These are phyloP conservation scores for Xiphorhynchus erythropygius DNA, from an alignment of 2,797 vertebrate species.

Conservation along the genomic window DNA sequence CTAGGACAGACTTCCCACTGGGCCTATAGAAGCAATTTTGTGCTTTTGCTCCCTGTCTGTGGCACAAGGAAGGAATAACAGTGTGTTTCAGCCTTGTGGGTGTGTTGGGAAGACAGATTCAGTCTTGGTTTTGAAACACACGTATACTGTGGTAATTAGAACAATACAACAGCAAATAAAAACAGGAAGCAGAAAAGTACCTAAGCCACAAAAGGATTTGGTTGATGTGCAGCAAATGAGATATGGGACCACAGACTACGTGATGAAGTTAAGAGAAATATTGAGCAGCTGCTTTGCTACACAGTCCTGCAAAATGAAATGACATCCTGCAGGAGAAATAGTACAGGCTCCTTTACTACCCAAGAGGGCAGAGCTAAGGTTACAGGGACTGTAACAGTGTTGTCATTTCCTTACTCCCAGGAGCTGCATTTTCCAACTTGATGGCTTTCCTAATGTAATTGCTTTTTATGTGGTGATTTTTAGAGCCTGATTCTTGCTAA, in stretches of 20 bases:
- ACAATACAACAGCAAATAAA: conserved; percentile 36
- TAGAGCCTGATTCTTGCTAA: not conserved
- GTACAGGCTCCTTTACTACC: conserved; percentile 20
- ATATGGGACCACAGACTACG: conserved; percentile 28
- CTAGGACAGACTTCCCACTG: not conserved
- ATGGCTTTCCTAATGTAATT: conserved; percentile 46
- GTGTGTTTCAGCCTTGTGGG: not conserved
- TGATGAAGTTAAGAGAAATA: conserved; percentile 47
- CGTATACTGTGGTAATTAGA: conserved; percentile 16
- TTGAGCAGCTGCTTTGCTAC: conserved; percentile 48
- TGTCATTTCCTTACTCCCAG: conserved; percentile 42
- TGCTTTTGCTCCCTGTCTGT: not conserved
- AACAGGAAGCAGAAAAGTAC: conserved; percentile 42
- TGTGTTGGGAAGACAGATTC: not conserved
- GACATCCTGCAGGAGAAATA: conserved; percentile 52
- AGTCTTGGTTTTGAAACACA: conserved; percentile 7
- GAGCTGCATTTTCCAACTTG: conserved; percentile 43
- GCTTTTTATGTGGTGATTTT: conserved; percentile 34
- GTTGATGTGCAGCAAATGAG: conserved; percentile 61
- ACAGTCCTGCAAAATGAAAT: conserved; percentile 39
- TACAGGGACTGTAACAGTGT: conserved; percentile 6
- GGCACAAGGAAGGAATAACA: not conserved
- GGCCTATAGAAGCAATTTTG: not conserved
- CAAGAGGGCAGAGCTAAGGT: conserved; percentile 53
- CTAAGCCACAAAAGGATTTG: conserved; percentile 44